Conservation (phyloP, 1,140 invertebrate species). For the Manduca sexta region DNA sequence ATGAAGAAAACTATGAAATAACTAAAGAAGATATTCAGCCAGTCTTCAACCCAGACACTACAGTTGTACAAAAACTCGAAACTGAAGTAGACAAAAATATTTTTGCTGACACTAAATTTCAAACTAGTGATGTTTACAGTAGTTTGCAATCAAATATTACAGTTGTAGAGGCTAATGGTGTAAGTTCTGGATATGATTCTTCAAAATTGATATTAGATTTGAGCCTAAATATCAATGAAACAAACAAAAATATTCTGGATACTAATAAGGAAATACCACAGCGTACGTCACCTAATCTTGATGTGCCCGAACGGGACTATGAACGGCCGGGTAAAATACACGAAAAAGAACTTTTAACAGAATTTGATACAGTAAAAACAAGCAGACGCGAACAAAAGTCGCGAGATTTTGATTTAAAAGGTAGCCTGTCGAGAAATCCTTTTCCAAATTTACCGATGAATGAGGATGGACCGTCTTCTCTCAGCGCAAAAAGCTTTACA, state of each 20-base stretch:
- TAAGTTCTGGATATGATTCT: constrained; percentile 15
- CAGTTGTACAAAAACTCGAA: no score
- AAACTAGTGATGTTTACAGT: constrained; percentile 7
- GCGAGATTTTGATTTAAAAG: no score
- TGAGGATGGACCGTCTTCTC: constrained; percentile 47
- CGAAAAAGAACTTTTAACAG: constrained; percentile 19
- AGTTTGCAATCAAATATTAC: constrained; percentile 13
- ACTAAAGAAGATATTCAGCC: constrained; percentile 21
- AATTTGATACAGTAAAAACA: constrained; percentile 8
- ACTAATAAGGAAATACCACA: constrained; percentile 12
- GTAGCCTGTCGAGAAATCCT: constrained; percentile 12
- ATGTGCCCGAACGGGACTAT: constrained; percentile 51
- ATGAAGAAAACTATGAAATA: constrained; percentile 36
- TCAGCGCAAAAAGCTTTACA: constrained; percentile 64
- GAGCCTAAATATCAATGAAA: constrained; percentile 45
- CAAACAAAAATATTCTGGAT: constrained; percentile 23
- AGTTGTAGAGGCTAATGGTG: constrained; percentile 8
- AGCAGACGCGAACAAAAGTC: neutral
- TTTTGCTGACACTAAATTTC: no score
- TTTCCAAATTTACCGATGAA: constrained; percentile 26
- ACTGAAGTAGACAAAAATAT: no score
- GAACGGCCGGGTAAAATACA: constrained; percentile 22
- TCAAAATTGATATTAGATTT: constrained; percentile 52
- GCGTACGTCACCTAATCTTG: constrained; percentile 17
- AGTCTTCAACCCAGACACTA: no score